Base-by-base conservation (phyloP, 2,888 invertebrate species). In the Andrena dorsata region DNA sequence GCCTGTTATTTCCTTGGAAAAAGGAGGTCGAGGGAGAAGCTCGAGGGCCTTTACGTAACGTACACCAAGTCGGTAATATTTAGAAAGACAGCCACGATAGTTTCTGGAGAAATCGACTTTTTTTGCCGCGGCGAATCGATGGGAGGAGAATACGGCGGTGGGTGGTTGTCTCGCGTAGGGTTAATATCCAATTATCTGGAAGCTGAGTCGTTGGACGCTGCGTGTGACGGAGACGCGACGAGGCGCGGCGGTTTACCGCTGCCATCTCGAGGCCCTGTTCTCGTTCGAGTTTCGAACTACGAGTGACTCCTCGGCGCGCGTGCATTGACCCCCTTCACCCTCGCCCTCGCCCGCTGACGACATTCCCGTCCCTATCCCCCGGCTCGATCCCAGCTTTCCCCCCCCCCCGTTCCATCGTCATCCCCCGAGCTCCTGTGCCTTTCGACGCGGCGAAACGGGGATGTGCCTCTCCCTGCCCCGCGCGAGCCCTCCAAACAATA, bases 291-390 rank as follows among this genome's bases (percentile, higher is more conserved):
- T 70, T 80, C 73, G 76, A 80, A 70, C 68, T 69, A 61, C 75
- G 56, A 74, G 68, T 70, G 63, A 76, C 63, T 81, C 68, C 47
- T 26, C 74, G 69, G 49, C 75, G 64, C 20, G 78, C 80, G 85
- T 81, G 70, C 86, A 80, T 77, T 84, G 79, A 83, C 77, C 83
- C 82, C 66, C 84, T 74, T 66, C 75, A 41, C 56, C 84, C 71
- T 72, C 71, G 68, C 58, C 76, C 64, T 76, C 80, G 26, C 51
- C 28, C 77, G n/a, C 56, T 53, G 47, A 8, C 77, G 32, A 76
- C 76, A 82, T 71, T 80, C 76, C 76, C 70, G 41, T 81, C 71
- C 68, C 80, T 32, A 61, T 68, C 53, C 66, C 63, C 26, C 76
- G 53, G 47, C 53, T 28, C 61, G 61, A 61, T 72, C 41, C 68